A percentile compares a stretch with the other conserved stretches of the same genome.
Conservation (phyloP, 2,113 vertebrate genomes). For the Pleuronectes platessa region DNA sequence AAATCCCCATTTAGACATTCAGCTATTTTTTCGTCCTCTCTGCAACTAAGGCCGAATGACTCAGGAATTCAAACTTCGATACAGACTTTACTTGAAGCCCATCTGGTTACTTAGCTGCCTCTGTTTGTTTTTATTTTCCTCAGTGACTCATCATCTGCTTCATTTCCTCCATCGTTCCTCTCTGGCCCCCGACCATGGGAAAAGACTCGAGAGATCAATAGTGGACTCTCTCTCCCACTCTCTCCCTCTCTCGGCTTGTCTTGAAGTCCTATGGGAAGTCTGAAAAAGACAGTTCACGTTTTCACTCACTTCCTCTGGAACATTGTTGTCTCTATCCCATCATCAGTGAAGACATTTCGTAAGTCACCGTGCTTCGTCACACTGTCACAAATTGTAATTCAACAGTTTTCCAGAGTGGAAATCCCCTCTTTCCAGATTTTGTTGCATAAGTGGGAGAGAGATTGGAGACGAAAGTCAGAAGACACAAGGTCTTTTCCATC, state of each 20-base stretch:
- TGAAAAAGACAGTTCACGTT: constrained; percentile 31
- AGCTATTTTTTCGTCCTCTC: constrained; percentile 33
- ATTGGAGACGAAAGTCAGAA: constrained; percentile 65
- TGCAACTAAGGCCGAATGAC: constrained; percentile 35
- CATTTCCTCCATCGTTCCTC: constrained; percentile 68
- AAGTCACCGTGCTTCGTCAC: constrained; percentile 13
- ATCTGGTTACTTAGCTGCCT: constrained; percentile 72
- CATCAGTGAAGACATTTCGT: constrained; percentile 15
- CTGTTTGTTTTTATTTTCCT: constrained; percentile 73
- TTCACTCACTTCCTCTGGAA: constrained; percentile 66
- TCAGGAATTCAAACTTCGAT: constrained; percentile 47
- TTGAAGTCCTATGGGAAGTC: constrained; percentile 65
- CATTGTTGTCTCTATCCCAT: constrained; percentile 23
- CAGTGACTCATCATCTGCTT: constrained; percentile 65
- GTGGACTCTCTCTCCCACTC: constrained; percentile 65
- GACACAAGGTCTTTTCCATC: constrained; percentile 63
- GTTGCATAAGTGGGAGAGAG: constrained; percentile 35
- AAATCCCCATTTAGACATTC: constrained; percentile 3
- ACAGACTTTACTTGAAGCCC: constrained; percentile 50
- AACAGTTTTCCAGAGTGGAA: constrained; percentile 56
- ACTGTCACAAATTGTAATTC: constrained; percentile 29
- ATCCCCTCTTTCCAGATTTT: constrained; percentile 39
- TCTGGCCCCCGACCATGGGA: constrained; percentile 69
- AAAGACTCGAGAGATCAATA: constrained; percentile 74
- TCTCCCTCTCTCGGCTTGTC: constrained; percentile 45